Base-by-base conservation (phyloP, 1,140 invertebrate genomes). In the Babylonia areolata region DNA sequence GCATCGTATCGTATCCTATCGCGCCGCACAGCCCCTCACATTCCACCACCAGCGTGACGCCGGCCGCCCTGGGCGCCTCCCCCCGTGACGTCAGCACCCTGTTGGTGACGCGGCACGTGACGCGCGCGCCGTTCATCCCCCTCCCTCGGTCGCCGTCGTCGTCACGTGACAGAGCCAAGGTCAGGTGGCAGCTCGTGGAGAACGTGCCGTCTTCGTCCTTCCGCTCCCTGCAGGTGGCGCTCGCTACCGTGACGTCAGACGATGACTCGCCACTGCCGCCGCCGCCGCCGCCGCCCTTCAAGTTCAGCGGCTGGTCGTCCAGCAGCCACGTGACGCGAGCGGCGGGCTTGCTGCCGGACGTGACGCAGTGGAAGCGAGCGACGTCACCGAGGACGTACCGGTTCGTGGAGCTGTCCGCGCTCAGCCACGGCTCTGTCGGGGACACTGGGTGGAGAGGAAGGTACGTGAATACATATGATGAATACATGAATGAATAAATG, bases 161-260 rank as follows among this genome's bases (percentile, higher is more conserved):
- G n/a, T n/a, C n/a, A n/a, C 73, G 73, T 75, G 73, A 75, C 37
- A 39, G 17, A 17, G 17, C 12, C 73, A 75, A 17, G 23, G 73
- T 11, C 33, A 9, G 23, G 6, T 23, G 73, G 73, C 73, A 35
- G 73, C 73, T 75, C 15, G 3, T 39, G 5, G 73, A 75, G 23
- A 75, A 75, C 6, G 73, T 75, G 31, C 37, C 33, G 37, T 75
- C 73, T 75, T 75, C 73, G 73, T 75, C 73, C 31, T 23, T n/a
- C 58, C 58, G 15, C 58, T 64, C 58, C 28, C 58, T 12, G 28
- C 15, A 64, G 17, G 58, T n/a, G 5, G 17, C 5, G 5, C 58
- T 75, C 37, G 15, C 37, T n/a, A n/a, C n/a, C n/a, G n/a, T n/a
- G n/a, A n/a, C n/a, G n/a, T n/a, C n/a, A n/a, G n/a, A n/a, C 28